These are phyloP conservation scores for Acyrthosiphon pisum DNA, from an alignment of 1,140 invertebrate species.

Conservation along the genomic window DNA sequence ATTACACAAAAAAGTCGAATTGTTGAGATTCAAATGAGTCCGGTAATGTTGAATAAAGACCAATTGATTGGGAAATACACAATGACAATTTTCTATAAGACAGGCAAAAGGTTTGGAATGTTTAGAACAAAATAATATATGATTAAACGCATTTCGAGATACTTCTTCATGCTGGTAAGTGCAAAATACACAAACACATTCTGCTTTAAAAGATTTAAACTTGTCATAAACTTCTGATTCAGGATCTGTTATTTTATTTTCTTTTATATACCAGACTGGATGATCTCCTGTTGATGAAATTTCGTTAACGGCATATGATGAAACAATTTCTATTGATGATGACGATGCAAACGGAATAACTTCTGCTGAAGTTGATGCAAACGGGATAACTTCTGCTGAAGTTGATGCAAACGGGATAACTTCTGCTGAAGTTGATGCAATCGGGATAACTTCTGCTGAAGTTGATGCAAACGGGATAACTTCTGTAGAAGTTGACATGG, in stretches of 20 bases:
- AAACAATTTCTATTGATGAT: not conserved
- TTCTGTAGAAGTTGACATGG: too few relatives aligned
- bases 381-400: not conserved
- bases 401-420: not conserved
- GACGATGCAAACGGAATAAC: not conserved
- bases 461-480: not conserved
- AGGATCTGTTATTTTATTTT: not conserved
- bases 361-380: not conserved
- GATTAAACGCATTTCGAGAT: not conserved
- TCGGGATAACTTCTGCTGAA: not conserved
- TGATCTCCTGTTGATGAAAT: not conserved
- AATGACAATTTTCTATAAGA: not conserved
- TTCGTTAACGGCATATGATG: too few relatives aligned
- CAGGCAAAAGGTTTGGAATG: not conserved
- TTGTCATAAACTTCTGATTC: accelerated
- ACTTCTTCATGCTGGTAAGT: not conserved
- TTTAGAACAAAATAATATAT: not conserved
- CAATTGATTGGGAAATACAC: not conserved
- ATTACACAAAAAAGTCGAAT: not conserved
- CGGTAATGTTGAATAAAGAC: not conserved
- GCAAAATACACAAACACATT: not conserved
- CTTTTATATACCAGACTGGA: not conserved
- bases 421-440: not conserved
- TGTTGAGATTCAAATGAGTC: not conserved
- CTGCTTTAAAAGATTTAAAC: not conserved